Conservation (phyloP, 2,797 vertebrate genomes). For the Cryptoblepharus egeriae region DNA sequence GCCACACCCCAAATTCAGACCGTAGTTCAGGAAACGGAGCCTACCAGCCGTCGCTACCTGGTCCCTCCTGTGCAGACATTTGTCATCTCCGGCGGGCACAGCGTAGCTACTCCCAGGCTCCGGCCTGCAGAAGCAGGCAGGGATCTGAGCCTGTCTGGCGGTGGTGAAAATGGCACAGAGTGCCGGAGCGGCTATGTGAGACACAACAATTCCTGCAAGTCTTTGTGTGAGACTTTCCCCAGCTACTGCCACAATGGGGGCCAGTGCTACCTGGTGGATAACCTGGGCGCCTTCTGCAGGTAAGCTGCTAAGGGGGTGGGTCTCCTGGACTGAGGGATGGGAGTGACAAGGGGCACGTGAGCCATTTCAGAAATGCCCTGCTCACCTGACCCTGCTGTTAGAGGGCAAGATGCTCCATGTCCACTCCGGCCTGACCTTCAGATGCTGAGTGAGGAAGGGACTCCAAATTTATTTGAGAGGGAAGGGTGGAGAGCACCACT, state of each 20-base stretch:
- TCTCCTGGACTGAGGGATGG: neutral
- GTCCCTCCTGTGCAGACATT: constrained; percentile 60
- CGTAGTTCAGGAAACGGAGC: constrained; percentile 54
- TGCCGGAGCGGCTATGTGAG: constrained; percentile 86
- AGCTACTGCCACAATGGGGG: constrained; percentile 96
- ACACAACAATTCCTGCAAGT: constrained; percentile 90
- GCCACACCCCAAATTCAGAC: constrained; percentile 67
- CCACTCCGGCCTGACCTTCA: too few relatives aligned
- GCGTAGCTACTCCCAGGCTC: constrained; percentile 54
- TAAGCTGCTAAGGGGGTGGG: constrained; percentile 53
- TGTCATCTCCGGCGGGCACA: constrained; percentile 50
- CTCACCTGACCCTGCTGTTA: too few relatives aligned
- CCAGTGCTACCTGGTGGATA: constrained; percentile 94
- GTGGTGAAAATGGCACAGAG: constrained; percentile 75
- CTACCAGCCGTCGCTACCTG: constrained; percentile 59
- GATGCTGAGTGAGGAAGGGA: too few relatives aligned
- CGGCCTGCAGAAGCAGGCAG: constrained; percentile 54
- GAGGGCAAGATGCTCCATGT: too few relatives aligned
- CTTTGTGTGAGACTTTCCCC: constrained; percentile 87
- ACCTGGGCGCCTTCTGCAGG: constrained; percentile 93
- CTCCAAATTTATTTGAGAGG: too few relatives aligned
- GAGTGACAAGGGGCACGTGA: too few relatives aligned
- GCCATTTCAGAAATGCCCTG: too few relatives aligned
- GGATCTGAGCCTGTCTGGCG: constrained; percentile 52
- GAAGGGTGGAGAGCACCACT: too few relatives aligned